Base-by-base conservation (phyloP, 1,140 invertebrate species). In the Trachymyrmex cornetzi region DNA sequence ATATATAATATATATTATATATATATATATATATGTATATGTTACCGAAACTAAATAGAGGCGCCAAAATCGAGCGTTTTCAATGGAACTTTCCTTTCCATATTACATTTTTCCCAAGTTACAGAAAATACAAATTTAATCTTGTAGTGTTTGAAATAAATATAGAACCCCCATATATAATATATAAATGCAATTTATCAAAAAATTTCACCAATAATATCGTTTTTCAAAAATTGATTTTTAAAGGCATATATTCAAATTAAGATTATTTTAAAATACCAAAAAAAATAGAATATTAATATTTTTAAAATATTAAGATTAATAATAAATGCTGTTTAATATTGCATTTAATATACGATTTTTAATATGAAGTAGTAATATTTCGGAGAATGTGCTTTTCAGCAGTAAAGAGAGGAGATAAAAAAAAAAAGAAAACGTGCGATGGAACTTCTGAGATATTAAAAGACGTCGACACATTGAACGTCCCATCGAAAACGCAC, bases 1-100 rank as follows among this genome's bases (percentile, higher is more conserved):
- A 34, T 89, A 77, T 38, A 11, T 38, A 77, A n/a, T n/a, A n/a
- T n/a, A n/a, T n/a, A n/a, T n/a, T 38, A 9, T 38, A 86, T 80
- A 34, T 89, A 77, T 38, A 38, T 38, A 34, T 34, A 6, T 34
- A 34, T 34, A 34, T 30, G 2, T 30, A 30, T 44, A 57, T 77
- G 69, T 88, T 57, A 38, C 55, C 53, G 24, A 59, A 74, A 74
- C 0, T 74, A 61, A 61, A 61, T 84, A 74, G 4, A 48, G 34
- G 9, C 34, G 14, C 5, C 66, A 61, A 48, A 74, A 4, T n/a
- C 22, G 44, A 11, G 38, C 67, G 69, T 74, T 74, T 74, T 84
- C 72, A 63, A 87, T 30, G 24, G 38, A 44, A 57, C 4, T 1
- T 9, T 19, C 16, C 16, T 27, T 61, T 34, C 34, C 34, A 27